Conservation (phyloP, 2,113 vertebrate species). For the Esox niger region DNA sequence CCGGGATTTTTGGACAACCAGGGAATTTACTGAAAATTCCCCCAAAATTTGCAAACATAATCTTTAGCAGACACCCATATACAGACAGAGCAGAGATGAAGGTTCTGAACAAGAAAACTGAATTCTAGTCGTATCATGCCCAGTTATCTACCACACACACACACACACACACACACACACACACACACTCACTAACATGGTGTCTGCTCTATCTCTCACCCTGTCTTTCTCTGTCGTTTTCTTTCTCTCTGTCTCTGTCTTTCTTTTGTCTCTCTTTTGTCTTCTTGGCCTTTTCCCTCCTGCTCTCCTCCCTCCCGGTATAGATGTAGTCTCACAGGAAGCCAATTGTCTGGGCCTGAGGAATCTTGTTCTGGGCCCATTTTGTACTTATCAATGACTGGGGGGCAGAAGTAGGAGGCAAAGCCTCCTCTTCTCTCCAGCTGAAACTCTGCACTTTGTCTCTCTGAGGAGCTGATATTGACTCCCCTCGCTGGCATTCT, state of each 20-base stretch:
- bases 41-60: no score
- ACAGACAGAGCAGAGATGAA: no score
- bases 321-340: conserved; percentile 36
- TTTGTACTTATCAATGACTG: conserved; percentile 38
- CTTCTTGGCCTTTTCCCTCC: background rate
- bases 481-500: conserved; percentile 73
- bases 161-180: background rate
- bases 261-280: no score
- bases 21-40: no score
- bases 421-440: conserved; percentile 13
- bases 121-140: background rate
- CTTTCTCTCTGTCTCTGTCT: background rate
- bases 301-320: conserved; percentile 10
- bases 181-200: no score
- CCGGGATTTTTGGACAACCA: no score
- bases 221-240: background rate
- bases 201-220: conserved; percentile 1
- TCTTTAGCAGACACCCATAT: no score
- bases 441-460: conserved; percentile 30
- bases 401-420: conserved; percentile 10
- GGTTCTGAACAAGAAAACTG: background rate
- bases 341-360: conserved; percentile 44
- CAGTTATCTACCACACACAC: background rate
- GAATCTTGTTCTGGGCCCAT: conserved; percentile 31
- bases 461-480: conserved; percentile 67